Conservation (phyloP, 2,113 vertebrate genomes). For the Bufo bufo region DNA sequence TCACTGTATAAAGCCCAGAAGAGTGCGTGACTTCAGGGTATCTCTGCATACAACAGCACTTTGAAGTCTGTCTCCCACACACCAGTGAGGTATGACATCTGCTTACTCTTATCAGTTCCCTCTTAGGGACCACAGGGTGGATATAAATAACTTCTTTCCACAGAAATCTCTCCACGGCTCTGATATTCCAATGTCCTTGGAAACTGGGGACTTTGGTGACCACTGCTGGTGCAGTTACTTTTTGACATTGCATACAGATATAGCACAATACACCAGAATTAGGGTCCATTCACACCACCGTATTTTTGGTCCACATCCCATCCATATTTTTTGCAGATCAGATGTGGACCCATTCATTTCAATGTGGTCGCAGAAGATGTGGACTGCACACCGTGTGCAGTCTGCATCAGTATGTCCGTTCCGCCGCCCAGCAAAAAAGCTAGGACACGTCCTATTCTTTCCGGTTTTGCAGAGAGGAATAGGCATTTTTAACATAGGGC, state of each 20-base stretch:
- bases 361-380: too few relatives aligned
- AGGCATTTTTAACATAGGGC: too few relatives aligned
- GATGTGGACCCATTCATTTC: too few relatives aligned
- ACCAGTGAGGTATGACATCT: constrained; percentile 48
- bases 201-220: neutral
- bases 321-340: too few relatives aligned
- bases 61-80: constrained; percentile 45
- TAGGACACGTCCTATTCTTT: too few relatives aligned
- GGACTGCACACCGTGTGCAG: too few relatives aligned
- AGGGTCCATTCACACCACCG: too few relatives aligned
- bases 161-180: constrained; percentile 18
- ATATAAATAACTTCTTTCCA: constrained; percentile 51
- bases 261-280: neutral
- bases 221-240: neutral
- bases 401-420: too few relatives aligned
- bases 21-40: neutral
- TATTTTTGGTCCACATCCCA: too few relatives aligned
- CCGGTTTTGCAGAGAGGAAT: too few relatives aligned
- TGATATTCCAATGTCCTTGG: constrained; percentile 50
- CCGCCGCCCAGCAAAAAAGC: too few relatives aligned
- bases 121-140: constrained; percentile 46
- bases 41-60: constrained; percentile 2
- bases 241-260: neutral
- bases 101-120: constrained; percentile 43
- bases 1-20: neutral